Percentiles rank a stretch among this genome's conserved stretches.
phyloP scores from a whole-genome alignment of 2,797 vertebrate genomes.

The Clarias fuscus region DNA sequence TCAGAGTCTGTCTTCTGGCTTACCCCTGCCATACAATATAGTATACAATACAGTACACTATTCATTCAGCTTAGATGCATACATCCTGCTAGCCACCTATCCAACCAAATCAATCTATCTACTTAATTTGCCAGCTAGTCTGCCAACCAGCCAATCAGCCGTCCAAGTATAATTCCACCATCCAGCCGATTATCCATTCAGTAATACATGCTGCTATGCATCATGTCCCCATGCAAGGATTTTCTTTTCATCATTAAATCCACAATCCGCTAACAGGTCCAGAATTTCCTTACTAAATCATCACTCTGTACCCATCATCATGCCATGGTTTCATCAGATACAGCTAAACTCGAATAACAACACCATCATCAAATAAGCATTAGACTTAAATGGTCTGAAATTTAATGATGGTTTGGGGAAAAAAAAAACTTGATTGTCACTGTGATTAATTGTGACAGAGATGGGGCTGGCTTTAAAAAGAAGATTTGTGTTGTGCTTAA shows the following conservation, averaged over 20 bases:
- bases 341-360: background rate
- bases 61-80: too few species aligned
- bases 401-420: slow-evolving; percentile 39
- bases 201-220: background rate
- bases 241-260: background rate
- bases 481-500: slow-evolving; percentile 64
- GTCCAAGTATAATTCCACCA: background rate
- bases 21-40: too few species aligned
- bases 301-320: background rate
- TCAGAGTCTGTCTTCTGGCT: too few species aligned
- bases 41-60: too few species aligned
- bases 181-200: background rate
- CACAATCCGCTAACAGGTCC: too few species aligned
- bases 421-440: slow-evolving; percentile 38
- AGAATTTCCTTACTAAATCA: slow-evolving; percentile 12
- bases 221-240: background rate
- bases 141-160: background rate
- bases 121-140: too few species aligned
- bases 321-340: background rate
- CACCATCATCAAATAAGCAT: slow-evolving; percentile 45
- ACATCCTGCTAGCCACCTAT: too few species aligned
- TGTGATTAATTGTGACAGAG: slow-evolving; percentile 62
- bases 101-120: too few species aligned
- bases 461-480: slow-evolving; percentile 50
- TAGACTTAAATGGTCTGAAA: slow-evolving; percentile 50